Percentiles rank a stretch among this genome's conserved stretches.
phyloP scores from a whole-genome alignment of 2,888 invertebrate species.

The Tridacna crocea region DNA sequence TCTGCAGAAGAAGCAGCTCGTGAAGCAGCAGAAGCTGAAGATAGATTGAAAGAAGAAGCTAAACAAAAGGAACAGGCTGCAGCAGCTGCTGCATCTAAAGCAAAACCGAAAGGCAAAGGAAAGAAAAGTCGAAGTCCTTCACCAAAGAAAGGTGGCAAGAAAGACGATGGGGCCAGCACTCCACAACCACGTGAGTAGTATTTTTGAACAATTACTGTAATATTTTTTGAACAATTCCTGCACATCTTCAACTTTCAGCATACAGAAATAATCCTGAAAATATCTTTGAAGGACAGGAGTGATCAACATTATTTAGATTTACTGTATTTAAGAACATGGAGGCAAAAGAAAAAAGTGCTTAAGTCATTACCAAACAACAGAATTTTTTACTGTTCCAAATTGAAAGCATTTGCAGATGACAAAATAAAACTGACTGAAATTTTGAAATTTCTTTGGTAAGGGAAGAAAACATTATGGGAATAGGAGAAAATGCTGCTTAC shows the following conservation, averaged over 20 bases:
- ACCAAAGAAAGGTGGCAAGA: slow-evolving; percentile 81
- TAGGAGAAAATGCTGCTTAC: too few species aligned
- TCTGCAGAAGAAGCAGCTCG: slow-evolving; percentile 77
- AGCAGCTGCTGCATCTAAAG: slow-evolving; percentile 70
- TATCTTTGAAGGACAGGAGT: too few species aligned
- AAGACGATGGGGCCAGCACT: slow-evolving; percentile 68
- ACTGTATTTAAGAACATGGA: neutral
- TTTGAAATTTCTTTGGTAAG: too few species aligned
- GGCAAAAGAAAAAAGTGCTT: neutral
- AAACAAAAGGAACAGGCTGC: slow-evolving; percentile 74
- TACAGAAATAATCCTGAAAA: too few species aligned
- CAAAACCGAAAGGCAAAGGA: slow-evolving; percentile 65
- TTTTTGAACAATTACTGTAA: neutral
- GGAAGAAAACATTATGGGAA: too few species aligned
- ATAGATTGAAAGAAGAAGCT: slow-evolving; percentile 74
- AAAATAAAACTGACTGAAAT: too few species aligned
- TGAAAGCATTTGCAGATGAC: too few species aligned
- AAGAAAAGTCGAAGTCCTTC: slow-evolving; percentile 80
- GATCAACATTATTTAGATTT: too few species aligned
- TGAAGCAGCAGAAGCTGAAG: slow-evolving; percentile 82
- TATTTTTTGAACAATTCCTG: neutral
- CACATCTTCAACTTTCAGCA: too few species aligned
- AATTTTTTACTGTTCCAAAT: too few species aligned
- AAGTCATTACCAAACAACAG: too few species aligned
- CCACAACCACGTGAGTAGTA: slow-evolving; percentile 65